Base-by-base conservation (phyloP, 1,140 invertebrate genomes). In the Neodiprion virginianus region DNA sequence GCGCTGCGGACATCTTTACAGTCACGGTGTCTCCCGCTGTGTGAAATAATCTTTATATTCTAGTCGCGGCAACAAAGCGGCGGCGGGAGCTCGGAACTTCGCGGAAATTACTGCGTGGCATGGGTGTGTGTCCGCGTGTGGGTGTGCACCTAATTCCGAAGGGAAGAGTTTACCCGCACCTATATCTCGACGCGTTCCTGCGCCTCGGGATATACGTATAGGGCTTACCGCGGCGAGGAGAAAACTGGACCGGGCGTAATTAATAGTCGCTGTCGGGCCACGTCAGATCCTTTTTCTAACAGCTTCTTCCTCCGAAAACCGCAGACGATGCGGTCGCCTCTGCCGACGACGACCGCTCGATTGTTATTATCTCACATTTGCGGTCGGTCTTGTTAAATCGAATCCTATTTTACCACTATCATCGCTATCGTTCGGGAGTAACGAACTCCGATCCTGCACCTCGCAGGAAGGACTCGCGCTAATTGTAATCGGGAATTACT, bases 11-110 rank as follows among this genome's bases (percentile, higher is more conserved):
- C 17, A 14, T 65, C 12, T 65, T 65, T 21, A 17, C 61, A 17
- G 61, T 14, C 12, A 65, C 12, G 61, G 11, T 69, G 67, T 79
- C 69, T 73, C 78, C 78, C 72, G 76, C 78, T 79, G 76, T 71
- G 78, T 73, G 73, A 77, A 77, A 79, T 79, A 76, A 79, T 74
- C 71, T 74, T 40, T 40, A 40, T 71, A 69, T 69, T 47, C 68
- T 23, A 14, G 7, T 47, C 68, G 68, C 11, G n/a, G 53, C 53
- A 61, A 61, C 53, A 61, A 61, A 61, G 53, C 53, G 53, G 53
- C 53, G 11, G n/a, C 28, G 28, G 28, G 28, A 40, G 28, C 28
- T 40, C 28, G 8, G n/a, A 61, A 61, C 53, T 61, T 61, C 7
- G 53, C 53, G 53, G 53, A 61, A 61, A 40, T 40, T 40, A 40